phyloP scores from a whole-genome alignment of 2,113 vertebrate genomes.

The Podilymbus podiceps region DNA sequence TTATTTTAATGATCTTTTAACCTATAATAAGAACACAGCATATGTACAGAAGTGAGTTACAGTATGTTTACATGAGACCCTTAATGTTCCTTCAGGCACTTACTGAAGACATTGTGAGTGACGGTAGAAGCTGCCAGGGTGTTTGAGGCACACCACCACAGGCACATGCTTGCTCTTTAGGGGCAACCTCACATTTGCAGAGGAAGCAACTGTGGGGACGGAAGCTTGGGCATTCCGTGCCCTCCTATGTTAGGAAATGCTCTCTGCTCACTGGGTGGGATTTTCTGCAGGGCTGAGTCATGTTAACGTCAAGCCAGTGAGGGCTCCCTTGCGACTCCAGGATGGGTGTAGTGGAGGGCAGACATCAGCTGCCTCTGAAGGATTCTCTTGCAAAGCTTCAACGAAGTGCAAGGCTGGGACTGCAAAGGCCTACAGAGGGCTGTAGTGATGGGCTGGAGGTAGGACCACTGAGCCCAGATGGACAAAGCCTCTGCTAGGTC shows the following conservation, averaged over 20 bases:
- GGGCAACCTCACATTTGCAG: fast-evolving
- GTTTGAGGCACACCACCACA: background rate
- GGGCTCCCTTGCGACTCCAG: background rate
- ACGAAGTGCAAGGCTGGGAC: background rate
- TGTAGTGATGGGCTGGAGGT: background rate
- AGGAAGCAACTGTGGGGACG: background rate
- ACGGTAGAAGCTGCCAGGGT: background rate
- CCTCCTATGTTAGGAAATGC: background rate
- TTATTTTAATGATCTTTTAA: background rate
- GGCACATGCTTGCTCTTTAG: fast-evolving
- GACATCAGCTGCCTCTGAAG: background rate
- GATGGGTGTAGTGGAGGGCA: background rate
- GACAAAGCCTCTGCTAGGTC: background rate
- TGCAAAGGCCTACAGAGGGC: background rate
- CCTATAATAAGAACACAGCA: background rate
- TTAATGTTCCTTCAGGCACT: background rate
- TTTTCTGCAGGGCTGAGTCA: background rate
- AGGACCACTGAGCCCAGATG: background rate
- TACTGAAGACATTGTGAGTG: background rate
- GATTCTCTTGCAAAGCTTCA: background rate
- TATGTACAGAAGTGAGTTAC: background rate
- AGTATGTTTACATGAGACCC: background rate
- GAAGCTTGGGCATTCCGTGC: background rate
- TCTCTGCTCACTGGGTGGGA: background rate
- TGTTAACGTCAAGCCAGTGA: background rate